A percentile compares a stretch with the other conserved stretches of the same genome.
Evolutionary conservation across 2,888 invertebrate genomes (phyloP).

Genomic region (Miltochrista miniata): DNA sequence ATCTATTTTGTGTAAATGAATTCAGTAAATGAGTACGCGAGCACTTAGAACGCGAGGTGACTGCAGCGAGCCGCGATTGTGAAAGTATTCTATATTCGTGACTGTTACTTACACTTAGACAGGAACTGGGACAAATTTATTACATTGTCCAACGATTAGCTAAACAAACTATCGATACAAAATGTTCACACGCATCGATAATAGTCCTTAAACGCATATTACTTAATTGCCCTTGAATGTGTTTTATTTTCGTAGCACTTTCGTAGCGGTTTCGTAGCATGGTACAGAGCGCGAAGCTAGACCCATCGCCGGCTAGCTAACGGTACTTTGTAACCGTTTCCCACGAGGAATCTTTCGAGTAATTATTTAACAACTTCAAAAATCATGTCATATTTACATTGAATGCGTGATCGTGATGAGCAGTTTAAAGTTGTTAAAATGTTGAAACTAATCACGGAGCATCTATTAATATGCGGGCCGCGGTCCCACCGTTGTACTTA

Average conservation of each 20-base stretch:
- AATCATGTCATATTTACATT: constrained; percentile 50
- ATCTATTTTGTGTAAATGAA: constrained; percentile 64
- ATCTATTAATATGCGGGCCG: constrained; percentile 58
- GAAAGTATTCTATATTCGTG: constrained; percentile 36
- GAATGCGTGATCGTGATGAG: constrained; percentile 51
- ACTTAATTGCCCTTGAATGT: constrained; percentile 25
- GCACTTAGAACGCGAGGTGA: constrained; percentile 55
- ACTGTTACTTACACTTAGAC: constrained; percentile 19
- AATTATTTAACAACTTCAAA: constrained; percentile 40
- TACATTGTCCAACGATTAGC: too few relatives aligned
- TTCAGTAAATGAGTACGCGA: constrained; percentile 54
- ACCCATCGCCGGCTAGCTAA: constrained; percentile 19
- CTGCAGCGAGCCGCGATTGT: constrained; percentile 48
- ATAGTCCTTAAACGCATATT: not conserved
- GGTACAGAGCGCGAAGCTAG: constrained; percentile 13
- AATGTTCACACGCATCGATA: not conserved
- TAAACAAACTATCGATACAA: not conserved
- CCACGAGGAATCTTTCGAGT: constrained; percentile 30
- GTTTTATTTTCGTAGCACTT: constrained; percentile 55
- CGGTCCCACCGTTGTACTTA: constrained; percentile 50
- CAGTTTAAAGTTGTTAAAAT: constrained; percentile 51
- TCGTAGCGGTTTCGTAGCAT: constrained; percentile 59
- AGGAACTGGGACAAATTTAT: not conserved
- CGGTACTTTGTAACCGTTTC: constrained; percentile 32
- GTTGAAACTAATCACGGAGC: constrained; percentile 50